Base-by-base conservation (phyloP, 2,797 vertebrate species). In the Champsocephalus gunnari region DNA sequence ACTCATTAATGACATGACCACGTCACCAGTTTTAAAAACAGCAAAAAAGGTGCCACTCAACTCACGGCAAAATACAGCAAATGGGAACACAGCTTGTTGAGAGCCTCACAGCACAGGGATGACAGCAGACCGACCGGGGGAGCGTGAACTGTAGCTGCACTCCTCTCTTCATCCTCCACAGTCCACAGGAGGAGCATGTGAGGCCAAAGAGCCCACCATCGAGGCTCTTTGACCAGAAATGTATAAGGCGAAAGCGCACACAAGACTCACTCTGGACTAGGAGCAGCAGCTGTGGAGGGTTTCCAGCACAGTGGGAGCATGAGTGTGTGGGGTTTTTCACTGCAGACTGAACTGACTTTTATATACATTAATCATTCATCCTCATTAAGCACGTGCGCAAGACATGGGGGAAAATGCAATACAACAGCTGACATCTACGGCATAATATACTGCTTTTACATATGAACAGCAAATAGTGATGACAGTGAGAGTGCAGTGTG, bases 41-140 rank as follows among this genome's bases (percentile, higher is more conserved):
- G 77, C 77, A 81, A 75, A 79, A 66, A 75, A 83, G 67, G 73
- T 80, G 84, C 84, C 75, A 88, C 86, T 79, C 65, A 57, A 86
- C 82, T 87, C 80, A 91, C 88, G 71, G 83, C 87, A 88, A 85
- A 90, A 85, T 88, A 93, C 90, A 92, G 88, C 86, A 85, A 87
- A 83, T 77, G 85, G 70, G 72, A 74, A 83, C 62, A 57, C 0
- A 3, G 77, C 81, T 81, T 50, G 5, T 47, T 7, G 53, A 45
- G 86, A 84, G 77, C 77, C 77, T 63, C 84, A 85, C 84, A 69
- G 79, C 81, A 88, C 75, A 0, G 19, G 75, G 78, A 75, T 62
- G 83, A 84, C 74, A 66, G 80, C 73, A 69, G 75, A 87, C 71
- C 57, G 71, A 66, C 66, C 70, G 9, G 51, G 84, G 57, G 73